Percentiles rank a stretch among this genome's conserved stretches.
phyloP scores from a whole-genome alignment of 2,888 invertebrate species.

The Ommatoiulus sabulosus region DNA sequence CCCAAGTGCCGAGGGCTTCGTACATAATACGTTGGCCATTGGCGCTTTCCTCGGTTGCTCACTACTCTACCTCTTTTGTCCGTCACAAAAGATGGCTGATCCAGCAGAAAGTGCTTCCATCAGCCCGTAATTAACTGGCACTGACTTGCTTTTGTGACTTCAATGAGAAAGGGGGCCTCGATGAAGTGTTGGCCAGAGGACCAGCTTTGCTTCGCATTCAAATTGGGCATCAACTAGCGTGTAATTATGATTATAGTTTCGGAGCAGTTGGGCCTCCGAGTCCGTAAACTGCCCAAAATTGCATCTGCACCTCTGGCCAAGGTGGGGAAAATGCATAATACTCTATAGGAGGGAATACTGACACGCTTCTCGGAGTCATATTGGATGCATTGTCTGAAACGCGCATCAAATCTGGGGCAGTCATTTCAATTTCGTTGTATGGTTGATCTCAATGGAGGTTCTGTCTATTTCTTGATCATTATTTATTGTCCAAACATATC shows the following conservation, averaged over 20 bases:
- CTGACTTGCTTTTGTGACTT: conserved; percentile 54
- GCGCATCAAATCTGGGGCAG: background rate
- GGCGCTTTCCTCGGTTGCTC: conserved; percentile 49
- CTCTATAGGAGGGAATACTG: background rate
- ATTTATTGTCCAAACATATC: too few relatives aligned
- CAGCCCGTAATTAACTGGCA: conserved; percentile 53
- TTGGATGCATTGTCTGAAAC: background rate
- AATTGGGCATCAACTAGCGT: conserved; percentile 40
- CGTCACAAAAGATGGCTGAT: conserved; percentile 47
- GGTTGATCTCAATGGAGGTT: background rate
- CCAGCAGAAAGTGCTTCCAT: conserved; percentile 32
- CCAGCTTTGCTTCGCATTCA: conserved; percentile 33
- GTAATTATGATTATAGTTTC: conserved; percentile 35
- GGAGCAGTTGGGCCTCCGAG: conserved; percentile 20
- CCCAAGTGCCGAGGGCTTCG: conserved; percentile 42
- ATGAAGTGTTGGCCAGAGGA: conserved; percentile 35
- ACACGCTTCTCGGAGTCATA: background rate
- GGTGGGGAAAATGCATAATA: background rate
- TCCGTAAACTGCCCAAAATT: conserved; percentile 1
- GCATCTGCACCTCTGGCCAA: conserved; percentile 7
- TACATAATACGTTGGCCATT: conserved; percentile 49
- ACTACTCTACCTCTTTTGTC: conserved; percentile 50
- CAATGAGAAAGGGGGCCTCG: conserved; percentile 19
- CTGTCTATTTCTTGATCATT: background rate
- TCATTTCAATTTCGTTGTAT: background rate